Conservation (phyloP, 2,113 vertebrate genomes). For the Lanius ludovicianus region DNA sequence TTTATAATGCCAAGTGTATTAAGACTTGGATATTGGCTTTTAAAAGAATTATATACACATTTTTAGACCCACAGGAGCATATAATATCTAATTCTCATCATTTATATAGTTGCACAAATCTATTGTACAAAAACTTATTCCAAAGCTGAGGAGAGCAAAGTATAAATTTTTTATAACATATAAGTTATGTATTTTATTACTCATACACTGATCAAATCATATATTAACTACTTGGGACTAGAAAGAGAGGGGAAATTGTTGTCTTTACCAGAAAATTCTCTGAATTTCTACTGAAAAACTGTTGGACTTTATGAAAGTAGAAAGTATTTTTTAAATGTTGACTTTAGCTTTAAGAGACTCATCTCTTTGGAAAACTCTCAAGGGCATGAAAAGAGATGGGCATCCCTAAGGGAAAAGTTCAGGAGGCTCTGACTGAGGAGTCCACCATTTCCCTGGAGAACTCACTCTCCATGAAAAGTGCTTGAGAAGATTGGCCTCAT, state of each 20-base stretch:
- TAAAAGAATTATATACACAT: background rate
- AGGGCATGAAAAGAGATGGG: background rate
- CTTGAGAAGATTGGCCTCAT: background rate
- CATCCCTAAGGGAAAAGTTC: background rate
- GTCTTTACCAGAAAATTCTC: background rate
- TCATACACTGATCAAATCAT: background rate
- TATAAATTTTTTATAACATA: background rate
- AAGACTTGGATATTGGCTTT: background rate
- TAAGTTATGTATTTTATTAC: background rate
- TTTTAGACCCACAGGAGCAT: background rate
- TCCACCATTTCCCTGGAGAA: background rate
- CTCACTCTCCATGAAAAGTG: background rate
- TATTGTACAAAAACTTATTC: background rate
- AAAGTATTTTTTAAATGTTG: background rate
- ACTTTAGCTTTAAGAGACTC: background rate
- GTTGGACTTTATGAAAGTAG: background rate
- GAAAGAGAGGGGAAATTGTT: background rate
- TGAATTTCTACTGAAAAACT: background rate
- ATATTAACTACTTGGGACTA: background rate
- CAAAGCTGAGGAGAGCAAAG: background rate
- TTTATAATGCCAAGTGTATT: background rate
- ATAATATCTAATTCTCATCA: background rate
- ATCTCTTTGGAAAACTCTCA: background rate
- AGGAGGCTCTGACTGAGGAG: background rate
- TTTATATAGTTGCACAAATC: background rate